Evolutionary conservation across 1,140 invertebrate species (phyloP).

Genomic region (Belonocnema kinseyi): DNA sequence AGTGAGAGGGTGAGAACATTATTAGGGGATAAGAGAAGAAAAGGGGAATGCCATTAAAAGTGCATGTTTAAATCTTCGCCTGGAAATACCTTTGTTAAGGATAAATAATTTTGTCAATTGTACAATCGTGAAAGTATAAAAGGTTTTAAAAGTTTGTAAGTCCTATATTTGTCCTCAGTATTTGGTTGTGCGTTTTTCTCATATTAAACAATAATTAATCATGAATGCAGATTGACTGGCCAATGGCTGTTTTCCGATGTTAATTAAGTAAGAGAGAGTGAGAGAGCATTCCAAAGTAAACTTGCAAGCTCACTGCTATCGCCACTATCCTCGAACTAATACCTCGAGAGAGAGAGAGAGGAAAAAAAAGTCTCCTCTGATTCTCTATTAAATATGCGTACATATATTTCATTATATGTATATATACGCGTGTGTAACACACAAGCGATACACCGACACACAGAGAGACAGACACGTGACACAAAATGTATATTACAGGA

Average conservation of each 20-base stretch:
- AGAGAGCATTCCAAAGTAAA: slow-evolving; percentile 21
- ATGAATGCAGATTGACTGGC: slow-evolving; percentile 25
- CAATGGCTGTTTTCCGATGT: not conserved
- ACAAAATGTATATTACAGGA: slow-evolving; percentile 49
- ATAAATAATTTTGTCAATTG: slow-evolving; percentile 25
- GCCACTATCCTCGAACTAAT: slow-evolving; percentile 29
- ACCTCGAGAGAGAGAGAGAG: not conserved
- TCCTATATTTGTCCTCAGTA: slow-evolving; percentile 19
- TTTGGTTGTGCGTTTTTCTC: too few relatives aligned
- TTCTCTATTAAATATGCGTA: slow-evolving; percentile 42
- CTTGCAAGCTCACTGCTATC: slow-evolving; percentile 2
- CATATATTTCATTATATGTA: slow-evolving; percentile 48
- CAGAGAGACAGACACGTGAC: slow-evolving; percentile 1
- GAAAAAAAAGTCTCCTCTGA: slow-evolving; percentile 44
- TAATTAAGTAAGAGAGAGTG: not conserved
- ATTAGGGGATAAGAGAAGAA: too few relatives aligned
- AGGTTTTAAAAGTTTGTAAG: slow-evolving; percentile 25
- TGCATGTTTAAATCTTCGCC: too few relatives aligned
- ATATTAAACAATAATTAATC: slow-evolving; percentile 38
- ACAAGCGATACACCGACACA: slow-evolving; percentile 11
- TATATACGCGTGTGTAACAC: slow-evolving; percentile 38
- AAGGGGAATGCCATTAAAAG: too few relatives aligned
- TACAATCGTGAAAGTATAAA: slow-evolving; percentile 32
- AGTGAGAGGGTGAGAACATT: too few relatives aligned
- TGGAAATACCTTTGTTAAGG: slow-evolving; percentile 23